Evolutionary conservation across 2,797 vertebrate genomes (phyloP), one percentile per base, ranked within the genome.

Genomic region (Pangasius krempfi): DNA sequence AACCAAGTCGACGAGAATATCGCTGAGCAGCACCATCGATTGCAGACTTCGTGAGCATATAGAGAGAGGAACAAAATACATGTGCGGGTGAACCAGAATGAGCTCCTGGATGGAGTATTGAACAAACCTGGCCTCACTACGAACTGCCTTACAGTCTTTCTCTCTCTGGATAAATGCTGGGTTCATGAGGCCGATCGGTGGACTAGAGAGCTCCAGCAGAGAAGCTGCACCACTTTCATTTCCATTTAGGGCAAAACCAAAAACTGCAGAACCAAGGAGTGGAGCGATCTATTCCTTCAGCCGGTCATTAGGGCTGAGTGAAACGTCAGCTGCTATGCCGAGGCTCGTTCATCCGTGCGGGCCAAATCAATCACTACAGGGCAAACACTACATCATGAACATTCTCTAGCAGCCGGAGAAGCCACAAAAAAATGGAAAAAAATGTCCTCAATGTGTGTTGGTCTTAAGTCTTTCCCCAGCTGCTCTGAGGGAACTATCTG

Each of bases 21-120:
- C 81, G 72, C 90, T 90, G 93, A 93, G 91, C 93, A 88, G 89
- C 76, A 72, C 60, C 84, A 93, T 93, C 87, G 89, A 92, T 92
- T 84, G 62, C 62, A 86, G 84, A 44, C 87, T 85, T 89, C 66
- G 52, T 72, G 85, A 76, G 60, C 58, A 47, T 52, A 82, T 9
- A 72, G 58, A 44, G 47, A 87, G 78, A 64, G 54, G 22, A 27
- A 18, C 10, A 47, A 64, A 68, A 84, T 72, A 58, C n/a, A 44
- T 14, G 25, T 88, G 79, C 10, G 85, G 87, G 72, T 62, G 12
- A 81, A 56, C 66, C 58, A 86, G 73, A 84, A 86, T 22, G 47
- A 86, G 33, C 72, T 68, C 64, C 52, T n/a, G 78, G 50, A 68
- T 76, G 30, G 60, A 82, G 86, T 52, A 54, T 76, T 84, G 84